A percentile compares a stretch with the other conserved stretches of the same genome.
phyloP scores from a whole-genome alignment of 2,888 invertebrate genomes.

The Xanthorhoe designata region DNA sequence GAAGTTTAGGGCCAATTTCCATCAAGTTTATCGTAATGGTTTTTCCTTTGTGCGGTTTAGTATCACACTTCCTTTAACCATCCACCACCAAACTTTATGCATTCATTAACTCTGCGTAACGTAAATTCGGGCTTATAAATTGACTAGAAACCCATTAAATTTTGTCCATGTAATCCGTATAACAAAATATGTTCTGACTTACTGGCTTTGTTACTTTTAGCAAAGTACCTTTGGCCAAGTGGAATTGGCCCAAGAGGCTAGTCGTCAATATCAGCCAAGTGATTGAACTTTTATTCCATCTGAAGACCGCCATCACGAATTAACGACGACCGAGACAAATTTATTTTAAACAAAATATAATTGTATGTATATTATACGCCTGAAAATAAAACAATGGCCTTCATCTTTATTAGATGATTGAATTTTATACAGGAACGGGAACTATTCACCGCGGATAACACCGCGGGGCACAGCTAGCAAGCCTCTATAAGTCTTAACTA shows the following conservation, averaged over 20 bases:
- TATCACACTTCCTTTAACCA: neutral
- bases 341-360: too few relatives aligned
- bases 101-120: slow-evolving; percentile 11
- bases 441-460: too few relatives aligned
- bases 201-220: neutral
- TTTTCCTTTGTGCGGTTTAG: neutral
- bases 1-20: neutral
- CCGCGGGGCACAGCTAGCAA: too few relatives aligned
- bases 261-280: too few relatives aligned
- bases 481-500: slow-evolving; percentile 55
- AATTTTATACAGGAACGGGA: too few relatives aligned
- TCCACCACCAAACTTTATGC: slow-evolving; percentile 10
- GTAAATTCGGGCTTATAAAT: slow-evolving; percentile 32
- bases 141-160: slow-evolving; percentile 42
- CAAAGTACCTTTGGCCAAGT: neutral
- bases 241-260: too few relatives aligned
- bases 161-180: neutral
- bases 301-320: too few relatives aligned
- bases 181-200: neutral
- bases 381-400: too few relatives aligned
- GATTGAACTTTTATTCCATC: too few relatives aligned
- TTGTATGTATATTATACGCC: too few relatives aligned
- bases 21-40: neutral
- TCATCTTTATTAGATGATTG: too few relatives aligned
- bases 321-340: too few relatives aligned